phyloP scores from a whole-genome alignment of 2,888 invertebrate genomes.

The Nesidiocoris tenuis region DNA sequence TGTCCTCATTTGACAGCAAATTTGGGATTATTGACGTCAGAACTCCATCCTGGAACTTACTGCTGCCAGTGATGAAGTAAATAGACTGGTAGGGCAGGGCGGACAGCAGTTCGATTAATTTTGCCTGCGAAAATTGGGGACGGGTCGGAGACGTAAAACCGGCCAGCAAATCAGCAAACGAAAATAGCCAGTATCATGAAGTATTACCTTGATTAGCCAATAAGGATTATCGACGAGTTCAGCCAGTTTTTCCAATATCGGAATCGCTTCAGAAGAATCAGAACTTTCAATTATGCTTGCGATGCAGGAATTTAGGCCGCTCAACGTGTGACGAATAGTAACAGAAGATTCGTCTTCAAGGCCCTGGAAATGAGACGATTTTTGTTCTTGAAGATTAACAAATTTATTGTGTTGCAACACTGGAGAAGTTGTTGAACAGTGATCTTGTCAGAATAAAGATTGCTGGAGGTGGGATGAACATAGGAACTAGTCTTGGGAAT shows the following conservation, averaged over 20 bases:
- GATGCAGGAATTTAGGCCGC: constrained; percentile 63
- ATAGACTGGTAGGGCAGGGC: constrained; percentile 63
- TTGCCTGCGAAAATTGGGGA: constrained; percentile 61
- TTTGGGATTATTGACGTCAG: constrained; percentile 63
- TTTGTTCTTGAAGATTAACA: neutral
- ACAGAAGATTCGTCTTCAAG: constrained; percentile 73
- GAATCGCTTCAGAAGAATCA: constrained; percentile 60
- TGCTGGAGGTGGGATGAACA: too few relatives aligned
- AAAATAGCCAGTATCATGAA: too few relatives aligned
- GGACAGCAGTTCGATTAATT: constrained; percentile 64
- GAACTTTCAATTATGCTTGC: constrained; percentile 63
- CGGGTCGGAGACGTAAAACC: too few relatives aligned
- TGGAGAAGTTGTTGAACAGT: neutral
- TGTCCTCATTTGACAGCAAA: constrained; percentile 71
- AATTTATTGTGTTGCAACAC: neutral
- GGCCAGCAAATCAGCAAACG: too few relatives aligned
- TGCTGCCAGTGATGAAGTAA: constrained; percentile 58
- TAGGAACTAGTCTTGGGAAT: too few relatives aligned
- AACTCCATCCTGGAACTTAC: constrained; percentile 62
- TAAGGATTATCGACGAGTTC: constrained; percentile 71
- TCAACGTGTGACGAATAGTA: constrained; percentile 70
- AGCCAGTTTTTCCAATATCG: constrained; percentile 64
- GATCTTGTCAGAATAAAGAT: too few relatives aligned
- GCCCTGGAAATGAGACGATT: constrained; percentile 61
- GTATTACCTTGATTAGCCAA: constrained; percentile 75